Percentiles rank a stretch among this genome's conserved stretches.
These are phyloP conservation scores for Discoglossus pictus DNA, from an alignment of 2,797 vertebrate genomes.

Conservation along the genomic window DNA sequence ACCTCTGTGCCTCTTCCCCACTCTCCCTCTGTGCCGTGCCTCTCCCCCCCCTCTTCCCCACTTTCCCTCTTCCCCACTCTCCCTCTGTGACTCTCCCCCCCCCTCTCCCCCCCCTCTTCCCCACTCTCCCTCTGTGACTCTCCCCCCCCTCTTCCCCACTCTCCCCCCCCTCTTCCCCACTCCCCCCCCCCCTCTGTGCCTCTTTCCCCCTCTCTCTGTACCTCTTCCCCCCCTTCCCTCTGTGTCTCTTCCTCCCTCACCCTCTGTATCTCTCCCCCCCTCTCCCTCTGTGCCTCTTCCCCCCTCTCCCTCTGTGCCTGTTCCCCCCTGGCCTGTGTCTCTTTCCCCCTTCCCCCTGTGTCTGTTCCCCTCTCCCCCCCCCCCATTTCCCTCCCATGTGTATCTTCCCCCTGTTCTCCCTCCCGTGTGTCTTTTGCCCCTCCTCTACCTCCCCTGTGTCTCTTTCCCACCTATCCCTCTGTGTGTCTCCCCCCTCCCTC, in stretches of 20 bases:
- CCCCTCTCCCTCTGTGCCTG: not conserved
- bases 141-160: too few species aligned
- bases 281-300: not conserved
- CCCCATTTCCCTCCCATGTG: too few species aligned
- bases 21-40: too few species aligned
- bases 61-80: too few species aligned
- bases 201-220: not conserved
- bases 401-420: not conserved
- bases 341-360: not conserved
- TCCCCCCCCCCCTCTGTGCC: too few species aligned
- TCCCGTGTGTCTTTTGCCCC: slow-evolving; percentile 8
- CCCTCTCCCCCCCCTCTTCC: not conserved
- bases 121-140: too few species aligned
- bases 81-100: too few species aligned
- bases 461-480: not conserved
- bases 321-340: not conserved
- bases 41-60: too few species aligned
- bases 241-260: not conserved
- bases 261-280: not conserved
- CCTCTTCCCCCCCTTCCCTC: not conserved
- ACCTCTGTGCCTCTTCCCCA: not conserved
- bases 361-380: not conserved
- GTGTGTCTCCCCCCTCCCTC: not conserved
- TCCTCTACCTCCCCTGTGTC: not conserved
- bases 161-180: not conserved